A percentile compares a stretch with the other conserved stretches of the same genome.
Evolutionary conservation across 2,888 invertebrate genomes (phyloP).

Genomic region (Oegoconia quadripuncta): DNA sequence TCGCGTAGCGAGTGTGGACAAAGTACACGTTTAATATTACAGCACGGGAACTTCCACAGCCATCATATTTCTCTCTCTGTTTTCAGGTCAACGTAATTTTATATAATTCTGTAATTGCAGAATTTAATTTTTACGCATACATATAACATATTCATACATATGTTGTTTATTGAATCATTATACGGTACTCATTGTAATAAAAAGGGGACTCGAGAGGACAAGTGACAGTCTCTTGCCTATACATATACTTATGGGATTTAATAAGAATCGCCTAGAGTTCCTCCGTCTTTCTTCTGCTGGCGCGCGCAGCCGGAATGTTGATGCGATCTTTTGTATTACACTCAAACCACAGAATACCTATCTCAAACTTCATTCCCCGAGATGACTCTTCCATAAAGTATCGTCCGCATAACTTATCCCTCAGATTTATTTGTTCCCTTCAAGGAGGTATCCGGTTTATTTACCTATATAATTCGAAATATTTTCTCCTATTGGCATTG

Average conservation of each 20-base stretch:
- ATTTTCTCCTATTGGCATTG: conserved; percentile 21
- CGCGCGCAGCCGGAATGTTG: conserved; percentile 39
- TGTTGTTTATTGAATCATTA: too few species aligned
- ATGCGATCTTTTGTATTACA: conserved; percentile 47
- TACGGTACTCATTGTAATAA: conserved; percentile 36
- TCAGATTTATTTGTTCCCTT: conserved; percentile 39
- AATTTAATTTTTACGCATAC: too few species aligned
- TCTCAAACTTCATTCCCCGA: conserved; percentile 40
- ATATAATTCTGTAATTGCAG: too few species aligned
- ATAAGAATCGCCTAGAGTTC: conserved; percentile 34
- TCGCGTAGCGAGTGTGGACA: too few species aligned
- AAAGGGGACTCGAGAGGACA: conserved; percentile 28
- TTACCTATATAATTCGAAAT: conserved; percentile 23
- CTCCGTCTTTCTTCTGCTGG: conserved; percentile 19
- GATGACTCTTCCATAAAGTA: conserved; percentile 45
- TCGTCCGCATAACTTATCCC: conserved; percentile 49
- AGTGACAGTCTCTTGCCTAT: conserved; percentile 25
- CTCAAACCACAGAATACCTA: conserved; percentile 26
- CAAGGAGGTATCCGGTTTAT: conserved; percentile 20
- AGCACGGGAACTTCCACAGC: too few species aligned
- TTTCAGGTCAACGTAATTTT: too few species aligned
- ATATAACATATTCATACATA: too few species aligned
- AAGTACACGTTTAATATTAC: too few species aligned
- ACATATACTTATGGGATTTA: conserved; percentile 45
- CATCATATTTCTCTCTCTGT: too few species aligned